phyloP scores from a whole-genome alignment of 2,888 invertebrate species.

The Andrena trimmerana region DNA sequence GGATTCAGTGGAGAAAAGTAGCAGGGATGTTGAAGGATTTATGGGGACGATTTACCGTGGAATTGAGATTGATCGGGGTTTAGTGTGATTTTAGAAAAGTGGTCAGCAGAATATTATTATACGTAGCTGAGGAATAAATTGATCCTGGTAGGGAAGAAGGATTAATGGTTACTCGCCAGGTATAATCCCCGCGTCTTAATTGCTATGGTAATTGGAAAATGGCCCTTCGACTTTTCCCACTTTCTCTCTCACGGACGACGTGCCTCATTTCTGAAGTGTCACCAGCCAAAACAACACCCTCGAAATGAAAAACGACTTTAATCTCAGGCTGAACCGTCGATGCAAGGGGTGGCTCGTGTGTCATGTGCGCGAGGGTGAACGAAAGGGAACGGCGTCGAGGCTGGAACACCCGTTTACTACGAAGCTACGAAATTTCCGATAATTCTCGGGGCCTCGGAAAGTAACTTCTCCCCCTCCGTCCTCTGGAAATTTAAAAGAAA shows the following conservation, averaged over 20 bases:
- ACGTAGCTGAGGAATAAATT: not conserved
- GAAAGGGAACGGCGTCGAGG: constrained; percentile 33
- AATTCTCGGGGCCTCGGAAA: constrained; percentile 29
- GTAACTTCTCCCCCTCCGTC: not conserved
- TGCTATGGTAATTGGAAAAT: constrained; percentile 59
- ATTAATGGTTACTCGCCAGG: constrained; percentile 38
- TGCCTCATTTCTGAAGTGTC: constrained; percentile 62
- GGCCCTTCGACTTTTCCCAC: constrained; percentile 39
- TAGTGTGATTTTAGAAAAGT: not conserved
- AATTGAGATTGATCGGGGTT: too few species aligned
- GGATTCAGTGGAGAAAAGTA: not conserved
- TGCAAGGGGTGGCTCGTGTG: constrained; percentile 63
- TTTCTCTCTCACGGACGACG: constrained; percentile 13
- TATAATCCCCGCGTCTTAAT: constrained; percentile 28
- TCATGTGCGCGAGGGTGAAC: constrained; percentile 56
- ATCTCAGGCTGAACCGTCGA: constrained; percentile 65
- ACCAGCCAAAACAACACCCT: constrained; percentile 58
- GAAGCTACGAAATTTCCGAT: constrained; percentile 40
- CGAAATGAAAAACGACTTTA: constrained; percentile 72
- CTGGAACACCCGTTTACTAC: constrained; percentile 43
- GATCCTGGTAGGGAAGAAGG: not conserved
- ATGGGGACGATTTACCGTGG: too few species aligned
- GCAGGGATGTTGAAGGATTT: too few species aligned
- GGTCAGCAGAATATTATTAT: not conserved
- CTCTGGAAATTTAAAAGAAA: not conserved